These are phyloP conservation scores for Cryptops parisi DNA, from an alignment of 2,888 invertebrate genomes.

Conservation along the genomic window DNA sequence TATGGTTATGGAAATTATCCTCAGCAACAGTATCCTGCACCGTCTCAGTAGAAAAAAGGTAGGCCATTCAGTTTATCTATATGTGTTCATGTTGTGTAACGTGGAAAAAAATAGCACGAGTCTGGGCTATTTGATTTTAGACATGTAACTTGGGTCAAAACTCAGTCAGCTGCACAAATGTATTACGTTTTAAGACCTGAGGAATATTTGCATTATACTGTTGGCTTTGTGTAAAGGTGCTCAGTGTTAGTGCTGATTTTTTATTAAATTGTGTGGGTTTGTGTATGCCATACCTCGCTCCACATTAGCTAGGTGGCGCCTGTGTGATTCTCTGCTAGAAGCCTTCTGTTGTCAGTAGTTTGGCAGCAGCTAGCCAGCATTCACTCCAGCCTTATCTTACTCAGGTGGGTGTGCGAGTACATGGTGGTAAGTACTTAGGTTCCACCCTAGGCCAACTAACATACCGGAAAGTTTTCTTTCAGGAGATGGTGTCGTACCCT, in stretches of 20 bases:
- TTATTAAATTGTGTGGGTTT: constrained; percentile 1
- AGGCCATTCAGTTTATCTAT: too few species aligned
- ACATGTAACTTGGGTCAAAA: background rate
- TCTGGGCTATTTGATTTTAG: too few species aligned
- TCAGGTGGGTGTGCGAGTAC: background rate
- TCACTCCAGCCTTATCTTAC: background rate
- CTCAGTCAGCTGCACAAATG: too few species aligned
- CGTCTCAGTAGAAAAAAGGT: background rate
- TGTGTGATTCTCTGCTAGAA: background rate
- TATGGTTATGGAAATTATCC: constrained; percentile 8
- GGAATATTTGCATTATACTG: too few species aligned
- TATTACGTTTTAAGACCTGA: too few species aligned
- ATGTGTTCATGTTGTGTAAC: too few species aligned
- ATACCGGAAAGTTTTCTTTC: background rate
- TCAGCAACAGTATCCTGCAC: constrained; percentile 7
- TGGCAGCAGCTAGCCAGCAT: background rate
- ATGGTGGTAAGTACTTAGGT: background rate
- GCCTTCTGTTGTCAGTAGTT: constrained; percentile 3
- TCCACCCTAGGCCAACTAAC: background rate
- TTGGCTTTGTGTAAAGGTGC: background rate
- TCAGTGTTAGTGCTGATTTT: background rate
- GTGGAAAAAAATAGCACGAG: too few species aligned
- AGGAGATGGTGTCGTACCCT: background rate
- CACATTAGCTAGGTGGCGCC: constrained; percentile 9
- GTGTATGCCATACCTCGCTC: constrained; percentile 12